phyloP scores from a whole-genome alignment of 2,888 invertebrate species.

The Pyrocoelia pectoralis region DNA sequence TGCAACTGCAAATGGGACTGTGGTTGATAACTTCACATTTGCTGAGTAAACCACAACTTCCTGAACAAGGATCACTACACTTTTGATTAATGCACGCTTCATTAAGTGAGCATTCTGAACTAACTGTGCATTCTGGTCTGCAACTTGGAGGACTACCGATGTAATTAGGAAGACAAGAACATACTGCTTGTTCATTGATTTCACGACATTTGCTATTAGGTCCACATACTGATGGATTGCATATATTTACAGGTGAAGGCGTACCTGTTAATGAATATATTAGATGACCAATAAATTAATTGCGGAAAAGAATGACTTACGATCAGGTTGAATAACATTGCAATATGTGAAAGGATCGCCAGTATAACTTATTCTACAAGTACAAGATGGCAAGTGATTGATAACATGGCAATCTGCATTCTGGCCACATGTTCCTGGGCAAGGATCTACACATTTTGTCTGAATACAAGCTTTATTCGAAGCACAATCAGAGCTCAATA shows the following conservation, averaged over 20 bases:
- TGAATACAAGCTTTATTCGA: constrained; percentile 74
- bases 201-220: constrained; percentile 59
- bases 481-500: constrained; percentile 75
- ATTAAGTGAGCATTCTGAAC: constrained; percentile 61
- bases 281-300: no score
- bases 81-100: constrained; percentile 63
- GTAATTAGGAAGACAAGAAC: constrained; percentile 61
- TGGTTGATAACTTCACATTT: constrained; percentile 65
- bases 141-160: constrained; percentile 66
- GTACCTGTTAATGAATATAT: no score
- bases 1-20: constrained; percentile 70
- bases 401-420: constrained; percentile 77
- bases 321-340: constrained; percentile 55
- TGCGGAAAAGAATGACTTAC: constrained; percentile 55
- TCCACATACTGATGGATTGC: constrained; percentile 75
- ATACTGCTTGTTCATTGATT: constrained; percentile 69
- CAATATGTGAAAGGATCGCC: constrained; percentile 81
- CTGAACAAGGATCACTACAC: constrained; percentile 66
- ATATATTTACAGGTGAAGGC: constrained; percentile 63
- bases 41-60: constrained; percentile 63
- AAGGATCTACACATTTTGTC: constrained; percentile 80
- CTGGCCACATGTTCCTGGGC: constrained; percentile 79
- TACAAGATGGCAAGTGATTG: constrained; percentile 75
- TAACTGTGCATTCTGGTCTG: constrained; percentile 62
- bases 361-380: constrained; percentile 74